phyloP scores from a whole-genome alignment of 2,888 invertebrate species.

The Tetropium fuscum region DNA sequence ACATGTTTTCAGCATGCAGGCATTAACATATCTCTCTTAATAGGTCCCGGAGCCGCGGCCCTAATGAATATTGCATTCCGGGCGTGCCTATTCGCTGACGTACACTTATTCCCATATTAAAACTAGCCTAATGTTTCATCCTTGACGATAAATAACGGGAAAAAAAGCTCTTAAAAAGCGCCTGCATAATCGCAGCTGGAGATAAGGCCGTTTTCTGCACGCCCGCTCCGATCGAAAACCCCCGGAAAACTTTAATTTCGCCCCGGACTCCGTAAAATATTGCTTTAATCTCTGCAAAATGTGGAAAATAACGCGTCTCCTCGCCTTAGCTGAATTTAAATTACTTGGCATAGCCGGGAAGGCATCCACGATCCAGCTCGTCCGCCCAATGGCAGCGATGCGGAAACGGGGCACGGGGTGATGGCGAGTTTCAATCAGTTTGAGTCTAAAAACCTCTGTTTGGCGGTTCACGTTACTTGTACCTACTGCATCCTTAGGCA shows the following conservation, averaged over 20 bases:
- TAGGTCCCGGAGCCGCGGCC: slow-evolving; percentile 25
- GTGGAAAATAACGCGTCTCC: slow-evolving; percentile 57
- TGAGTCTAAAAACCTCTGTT: too few relatives aligned
- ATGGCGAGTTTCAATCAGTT: too few relatives aligned
- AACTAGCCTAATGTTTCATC: slow-evolving; percentile 48
- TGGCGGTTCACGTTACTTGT: too few relatives aligned
- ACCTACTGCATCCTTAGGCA: too few relatives aligned
- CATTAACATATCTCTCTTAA: slow-evolving; percentile 41
- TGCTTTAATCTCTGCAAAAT: slow-evolving; percentile 65
- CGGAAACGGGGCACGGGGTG: too few relatives aligned
- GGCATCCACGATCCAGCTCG: too few relatives aligned
- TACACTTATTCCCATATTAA: slow-evolving; percentile 51
- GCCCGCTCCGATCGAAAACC: slow-evolving; percentile 55
- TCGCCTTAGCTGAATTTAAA: slow-evolving; percentile 67
- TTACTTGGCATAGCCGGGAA: slow-evolving; percentile 58
- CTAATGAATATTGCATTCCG: slow-evolving; percentile 42
- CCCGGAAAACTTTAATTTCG: slow-evolving; percentile 65
- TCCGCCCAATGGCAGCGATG: too few relatives aligned
- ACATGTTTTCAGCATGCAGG: slow-evolving; percentile 20
- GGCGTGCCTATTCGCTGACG: slow-evolving; percentile 35
- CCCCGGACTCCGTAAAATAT: slow-evolving; percentile 63
- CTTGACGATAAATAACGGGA: slow-evolving; percentile 54
- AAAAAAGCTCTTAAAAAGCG: slow-evolving; percentile 59
- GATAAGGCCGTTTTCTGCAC: slow-evolving; percentile 65
- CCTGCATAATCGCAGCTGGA: slow-evolving; percentile 57